These are phyloP conservation scores for Chrysoperla carnea DNA, from an alignment of 1,140 invertebrate genomes.

Conservation along the genomic window DNA sequence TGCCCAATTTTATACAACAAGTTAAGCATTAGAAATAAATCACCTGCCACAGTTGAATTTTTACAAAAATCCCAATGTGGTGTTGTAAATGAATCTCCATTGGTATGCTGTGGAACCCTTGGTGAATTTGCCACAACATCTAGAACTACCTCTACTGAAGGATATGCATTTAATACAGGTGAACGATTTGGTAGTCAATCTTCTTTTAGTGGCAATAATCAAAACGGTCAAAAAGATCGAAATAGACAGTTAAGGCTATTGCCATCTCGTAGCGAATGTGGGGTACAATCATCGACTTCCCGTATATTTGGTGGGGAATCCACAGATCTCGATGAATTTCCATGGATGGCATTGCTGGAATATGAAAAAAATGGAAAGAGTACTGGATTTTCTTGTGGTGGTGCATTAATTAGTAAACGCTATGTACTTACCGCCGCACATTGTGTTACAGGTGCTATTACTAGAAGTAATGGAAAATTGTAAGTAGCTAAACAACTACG, in stretches of 20 bases:
- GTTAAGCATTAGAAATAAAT: conserved; percentile 6
- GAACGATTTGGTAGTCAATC: too few relatives aligned
- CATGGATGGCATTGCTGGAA: conserved; percentile 41
- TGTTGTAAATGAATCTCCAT: conserved; percentile 9
- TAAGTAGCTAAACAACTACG: conserved; percentile 22
- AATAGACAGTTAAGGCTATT: background rate
- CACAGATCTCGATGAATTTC: conserved; percentile 22
- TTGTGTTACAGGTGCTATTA: conserved; percentile 32
- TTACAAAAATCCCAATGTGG: conserved; percentile 19
- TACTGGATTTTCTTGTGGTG: conserved; percentile 29
- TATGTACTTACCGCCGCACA: conserved; percentile 55
- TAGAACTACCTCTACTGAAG: background rate
- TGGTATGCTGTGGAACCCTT: conserved; percentile 17
- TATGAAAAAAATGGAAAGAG: conserved; percentile 20
- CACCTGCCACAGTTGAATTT: conserved; percentile 11
- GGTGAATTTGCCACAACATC: conserved; percentile 1
- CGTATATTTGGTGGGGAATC: conserved; percentile 18
- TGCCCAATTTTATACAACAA: conserved; percentile 18
- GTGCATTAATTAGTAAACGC: conserved; percentile 33
- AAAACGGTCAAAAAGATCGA: background rate
- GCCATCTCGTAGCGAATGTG: background rate
- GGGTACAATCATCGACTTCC: background rate
- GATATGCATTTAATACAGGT: too few relatives aligned
- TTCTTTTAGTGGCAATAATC: too few relatives aligned
- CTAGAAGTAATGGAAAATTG: conserved; percentile 25